Evolutionary conservation across 1,140 invertebrate species (phyloP), one percentile per base, ranked within the genome.

Genomic region (Papilio polyxenes): DNA sequence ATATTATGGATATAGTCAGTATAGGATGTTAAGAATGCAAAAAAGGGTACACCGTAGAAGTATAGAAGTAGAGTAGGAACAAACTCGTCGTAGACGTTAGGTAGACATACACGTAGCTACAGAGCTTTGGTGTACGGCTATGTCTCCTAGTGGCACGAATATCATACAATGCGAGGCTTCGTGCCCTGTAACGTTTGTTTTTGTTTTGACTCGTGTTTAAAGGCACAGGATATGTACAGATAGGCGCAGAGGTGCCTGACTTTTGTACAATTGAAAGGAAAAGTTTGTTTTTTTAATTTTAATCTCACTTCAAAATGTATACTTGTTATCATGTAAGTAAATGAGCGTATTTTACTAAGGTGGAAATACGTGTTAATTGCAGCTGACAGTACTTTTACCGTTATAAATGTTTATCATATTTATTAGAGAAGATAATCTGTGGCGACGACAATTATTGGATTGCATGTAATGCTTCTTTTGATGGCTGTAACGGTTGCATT

Each of bases 131-230:
- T 48, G 72, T 40, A 10, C 10, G n/a, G 40, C n/a, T 44, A 31
- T 44, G 11, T 2, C 75, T 77, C 75, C 75, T 77, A n/a, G 44
- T 77, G 75, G 49, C 75, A 77, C 75, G 48, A 20, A 77, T 77
- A 77, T 77, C 49, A 56, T 11, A 77, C 75, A 77, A 77, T 77
- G 49, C 48, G 23, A 49, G 48, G 20, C 44, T n/a, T 31, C 23
- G 62, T 72, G 31, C 65, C 31, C 23, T 13, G 65, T 72, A 72
- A 72, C 23, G 65, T 69, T 69, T 69, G 62, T 69, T 69, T 72
- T 72, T 72, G 65, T 72, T 72, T 31, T 72, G 65, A 72, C 65
- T 31, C 65, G 31, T 72, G 62, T 65, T 56, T 17, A 56, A 23
- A 37, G 31, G 23, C 13, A 15, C 31, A 72, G 65, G 23, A 11